Percentiles rank a stretch among this genome's conserved stretches.
Conservation (phyloP, 2,888 invertebrate genomes). For the Arrhopalites spinosus region DNA sequence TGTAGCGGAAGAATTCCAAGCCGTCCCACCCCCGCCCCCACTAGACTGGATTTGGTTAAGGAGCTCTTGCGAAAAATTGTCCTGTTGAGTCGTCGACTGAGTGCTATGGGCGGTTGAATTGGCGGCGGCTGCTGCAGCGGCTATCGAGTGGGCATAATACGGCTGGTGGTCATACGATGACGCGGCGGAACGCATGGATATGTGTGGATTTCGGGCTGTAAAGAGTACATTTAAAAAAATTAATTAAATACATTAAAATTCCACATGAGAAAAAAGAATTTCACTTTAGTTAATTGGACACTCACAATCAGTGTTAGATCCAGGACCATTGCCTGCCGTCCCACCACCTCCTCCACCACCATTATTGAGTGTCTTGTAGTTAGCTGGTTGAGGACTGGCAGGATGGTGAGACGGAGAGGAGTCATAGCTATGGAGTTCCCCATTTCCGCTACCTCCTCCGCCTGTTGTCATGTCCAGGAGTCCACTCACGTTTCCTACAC, state of each 20-base stretch:
- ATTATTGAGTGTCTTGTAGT: slow-evolving; percentile 38
- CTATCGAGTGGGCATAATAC: slow-evolving; percentile 33
- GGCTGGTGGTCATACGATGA: slow-evolving; percentile 37
- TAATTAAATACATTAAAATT: neutral
- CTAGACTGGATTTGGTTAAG: slow-evolving; percentile 33
- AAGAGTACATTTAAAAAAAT: neutral
- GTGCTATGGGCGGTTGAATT: slow-evolving; percentile 38
- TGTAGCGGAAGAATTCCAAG: slow-evolving; percentile 27
- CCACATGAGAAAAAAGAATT: neutral
- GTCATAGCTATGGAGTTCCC: slow-evolving; percentile 38
- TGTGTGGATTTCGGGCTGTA: slow-evolving; percentile 30
- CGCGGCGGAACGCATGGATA: slow-evolving; percentile 8
- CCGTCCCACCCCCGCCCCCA: slow-evolving; percentile 21
- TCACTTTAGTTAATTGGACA: neutral
- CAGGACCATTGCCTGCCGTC: slow-evolving; percentile 5
- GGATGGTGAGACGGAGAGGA: slow-evolving; percentile 40
- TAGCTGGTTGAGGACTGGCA: slow-evolving; percentile 36
- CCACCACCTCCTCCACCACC: slow-evolving; percentile 33
- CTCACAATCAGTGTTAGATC: slow-evolving; percentile 23
- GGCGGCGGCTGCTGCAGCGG: slow-evolving; percentile 23
- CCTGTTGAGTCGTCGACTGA: slow-evolving; percentile 19
- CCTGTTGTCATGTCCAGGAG: slow-evolving; percentile 36
- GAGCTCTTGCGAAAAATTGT: slow-evolving; percentile 39
- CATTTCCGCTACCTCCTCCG: slow-evolving; percentile 36
- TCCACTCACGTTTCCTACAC: slow-evolving; percentile 42